Percentiles rank a stretch among this genome's conserved stretches.
phyloP scores from a whole-genome alignment of 2,888 invertebrate species.

The Formica aserva region DNA sequence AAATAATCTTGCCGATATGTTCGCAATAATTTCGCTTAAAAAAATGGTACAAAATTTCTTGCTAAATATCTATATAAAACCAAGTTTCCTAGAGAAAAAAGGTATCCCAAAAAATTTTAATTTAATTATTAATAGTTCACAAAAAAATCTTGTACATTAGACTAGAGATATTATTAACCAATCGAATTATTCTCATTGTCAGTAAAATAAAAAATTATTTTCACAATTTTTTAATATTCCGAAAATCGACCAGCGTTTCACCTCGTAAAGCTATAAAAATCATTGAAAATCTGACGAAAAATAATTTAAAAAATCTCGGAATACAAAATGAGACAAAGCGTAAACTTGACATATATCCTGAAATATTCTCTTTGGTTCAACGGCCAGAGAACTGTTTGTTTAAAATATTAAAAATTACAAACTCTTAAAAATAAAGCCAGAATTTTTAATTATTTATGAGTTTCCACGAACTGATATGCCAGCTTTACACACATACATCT shows the following conservation, averaged over 20 bases:
- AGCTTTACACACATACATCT: no score
- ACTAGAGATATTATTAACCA: neutral
- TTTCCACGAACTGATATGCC: no score
- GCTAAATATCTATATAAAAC: neutral
- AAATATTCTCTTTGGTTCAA: neutral
- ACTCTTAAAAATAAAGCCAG: neutral
- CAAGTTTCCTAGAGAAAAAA: neutral
- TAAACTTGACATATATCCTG: neutral
- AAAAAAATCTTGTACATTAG: neutral
- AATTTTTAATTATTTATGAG: no score
- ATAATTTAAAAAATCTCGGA: neutral
- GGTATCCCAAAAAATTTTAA: neutral
- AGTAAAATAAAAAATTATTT: no score
- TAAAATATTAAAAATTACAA: neutral
- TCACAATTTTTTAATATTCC: no score
- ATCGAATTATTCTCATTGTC: no score
- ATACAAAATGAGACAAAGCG: neutral
- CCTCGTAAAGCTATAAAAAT: neutral
- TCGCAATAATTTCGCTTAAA: neutral
- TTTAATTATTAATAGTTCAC: neutral
- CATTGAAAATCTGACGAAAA: neutral
- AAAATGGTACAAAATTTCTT: neutral
- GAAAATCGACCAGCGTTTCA: no score
- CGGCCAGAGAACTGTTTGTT: neutral
- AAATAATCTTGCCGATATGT: constrained; percentile 6